Evolutionary conservation across 2,797 vertebrate species (phyloP).

Genomic region (Kryptopterus vitreolus): DNA sequence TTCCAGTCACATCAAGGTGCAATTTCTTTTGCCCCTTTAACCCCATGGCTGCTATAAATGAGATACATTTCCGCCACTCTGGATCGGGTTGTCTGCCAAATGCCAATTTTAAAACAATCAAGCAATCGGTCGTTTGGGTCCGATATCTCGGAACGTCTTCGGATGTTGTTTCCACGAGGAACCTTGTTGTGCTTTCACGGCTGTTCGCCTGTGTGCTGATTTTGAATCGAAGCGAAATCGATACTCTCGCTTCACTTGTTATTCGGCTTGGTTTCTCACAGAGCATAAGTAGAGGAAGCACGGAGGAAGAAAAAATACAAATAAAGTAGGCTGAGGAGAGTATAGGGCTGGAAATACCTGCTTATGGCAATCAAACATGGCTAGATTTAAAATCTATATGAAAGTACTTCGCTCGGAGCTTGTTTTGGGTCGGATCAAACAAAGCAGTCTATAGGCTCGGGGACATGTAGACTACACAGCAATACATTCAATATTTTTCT

Average conservation of each 20-base stretch:
- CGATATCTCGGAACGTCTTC: background rate
- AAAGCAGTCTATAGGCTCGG: no score
- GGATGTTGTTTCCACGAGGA: background rate
- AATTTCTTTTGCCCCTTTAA: no score
- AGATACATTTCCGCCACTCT: no score
- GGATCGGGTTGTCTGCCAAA: no score
- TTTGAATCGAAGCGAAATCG: background rate
- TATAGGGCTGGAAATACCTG: background rate
- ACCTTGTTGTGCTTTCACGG: background rate
- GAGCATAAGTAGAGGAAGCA: background rate
- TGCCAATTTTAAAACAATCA: background rate
- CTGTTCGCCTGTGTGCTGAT: background rate
- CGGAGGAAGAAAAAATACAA: background rate
- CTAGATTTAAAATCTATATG: no score
- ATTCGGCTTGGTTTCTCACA: background rate
- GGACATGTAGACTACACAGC: no score
- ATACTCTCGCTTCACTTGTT: background rate
- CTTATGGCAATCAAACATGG: background rate
- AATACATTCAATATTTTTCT: no score
- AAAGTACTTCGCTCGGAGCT: no score
- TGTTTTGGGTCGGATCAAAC: no score
- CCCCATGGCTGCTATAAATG: no score
- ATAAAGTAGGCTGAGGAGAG: background rate
- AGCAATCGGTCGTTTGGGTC: background rate
- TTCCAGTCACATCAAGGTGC: no score